phyloP scores from a whole-genome alignment of 2,797 vertebrate species.

The Hypotaenidia philippensis region DNA sequence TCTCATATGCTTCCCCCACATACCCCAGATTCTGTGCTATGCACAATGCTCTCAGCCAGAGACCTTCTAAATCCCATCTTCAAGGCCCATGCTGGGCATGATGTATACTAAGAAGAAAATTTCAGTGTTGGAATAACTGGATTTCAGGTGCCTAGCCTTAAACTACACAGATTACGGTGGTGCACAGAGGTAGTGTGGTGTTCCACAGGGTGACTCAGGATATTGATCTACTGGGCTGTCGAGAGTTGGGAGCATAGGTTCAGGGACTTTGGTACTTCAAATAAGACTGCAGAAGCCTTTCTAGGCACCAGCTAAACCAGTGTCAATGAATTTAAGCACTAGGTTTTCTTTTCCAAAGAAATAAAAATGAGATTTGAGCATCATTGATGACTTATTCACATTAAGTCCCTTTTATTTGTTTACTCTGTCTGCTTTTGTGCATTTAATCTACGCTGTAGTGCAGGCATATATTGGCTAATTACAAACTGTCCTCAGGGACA shows the following conservation, averaged over 20 bases:
- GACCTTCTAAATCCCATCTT: not conserved
- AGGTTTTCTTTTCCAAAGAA: not conserved
- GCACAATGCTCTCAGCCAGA: not conserved
- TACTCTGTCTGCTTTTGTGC: not conserved
- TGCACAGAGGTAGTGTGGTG: not conserved
- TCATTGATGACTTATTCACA: not conserved
- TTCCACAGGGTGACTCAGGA: not conserved
- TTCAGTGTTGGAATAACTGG: not conserved
- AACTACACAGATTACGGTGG: not conserved
- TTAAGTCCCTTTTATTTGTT: not conserved
- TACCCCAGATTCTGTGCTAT: not conserved
- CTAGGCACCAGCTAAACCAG: not conserved
- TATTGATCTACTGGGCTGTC: not conserved
- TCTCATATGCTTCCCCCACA: not conserved
- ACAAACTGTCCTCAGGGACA: not conserved
- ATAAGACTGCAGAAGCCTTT: not conserved
- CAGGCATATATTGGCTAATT: not conserved
- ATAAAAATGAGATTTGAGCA: not conserved
- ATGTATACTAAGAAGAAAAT: not conserved
- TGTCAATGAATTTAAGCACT: not conserved
- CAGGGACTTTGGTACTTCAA: not conserved
- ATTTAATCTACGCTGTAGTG: not conserved
- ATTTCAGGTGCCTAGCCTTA: not conserved
- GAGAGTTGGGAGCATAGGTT: not conserved
- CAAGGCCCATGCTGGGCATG: not conserved